Evolutionary conservation across 2,888 invertebrate genomes (phyloP).

Genomic region (Sclerodermus sp.): DNA sequence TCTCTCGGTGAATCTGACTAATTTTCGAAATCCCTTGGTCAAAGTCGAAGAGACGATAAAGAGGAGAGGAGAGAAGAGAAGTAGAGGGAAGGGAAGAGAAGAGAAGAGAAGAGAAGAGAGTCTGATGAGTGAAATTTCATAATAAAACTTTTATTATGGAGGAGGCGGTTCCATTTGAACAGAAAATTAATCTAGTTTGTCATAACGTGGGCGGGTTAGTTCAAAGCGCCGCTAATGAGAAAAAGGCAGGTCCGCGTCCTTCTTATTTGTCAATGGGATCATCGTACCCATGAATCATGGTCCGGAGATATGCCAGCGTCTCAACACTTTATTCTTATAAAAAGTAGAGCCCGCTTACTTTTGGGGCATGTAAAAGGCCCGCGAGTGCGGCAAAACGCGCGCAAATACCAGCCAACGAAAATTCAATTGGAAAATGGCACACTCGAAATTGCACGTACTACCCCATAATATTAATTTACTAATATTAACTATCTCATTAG

Average conservation of each 20-base stretch:
- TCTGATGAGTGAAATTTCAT: slow-evolving; percentile 53
- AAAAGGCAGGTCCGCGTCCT: slow-evolving; percentile 48
- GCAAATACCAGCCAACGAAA: too few species aligned
- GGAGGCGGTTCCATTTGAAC: slow-evolving; percentile 40
- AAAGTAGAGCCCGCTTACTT: too few species aligned
- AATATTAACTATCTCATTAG: too few species aligned
- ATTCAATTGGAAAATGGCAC: too few species aligned
- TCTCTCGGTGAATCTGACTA: too few species aligned
- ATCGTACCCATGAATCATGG: slow-evolving; percentile 44
- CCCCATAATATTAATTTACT: too few species aligned
- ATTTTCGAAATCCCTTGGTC: too few species aligned
- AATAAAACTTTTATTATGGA: slow-evolving; percentile 50
- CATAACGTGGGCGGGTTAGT: slow-evolving; percentile 57
- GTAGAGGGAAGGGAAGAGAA: neutral
- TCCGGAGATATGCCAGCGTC: neutral
- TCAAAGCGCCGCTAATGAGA: slow-evolving; percentile 59
- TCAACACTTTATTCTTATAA: too few species aligned
- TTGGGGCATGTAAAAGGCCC: too few species aligned
- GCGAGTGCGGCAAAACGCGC: too few species aligned
- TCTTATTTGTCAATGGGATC: slow-evolving; percentile 55
- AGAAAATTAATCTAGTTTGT: slow-evolving; percentile 58
- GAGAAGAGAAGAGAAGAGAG: neutral
- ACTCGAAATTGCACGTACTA: too few species aligned
- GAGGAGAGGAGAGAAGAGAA: neutral
- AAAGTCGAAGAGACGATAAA: too few species aligned